A percentile compares a stretch with the other conserved stretches of the same genome.
phyloP scores from a whole-genome alignment of 2,113 vertebrate genomes.

The Sisor rabdophorus region DNA sequence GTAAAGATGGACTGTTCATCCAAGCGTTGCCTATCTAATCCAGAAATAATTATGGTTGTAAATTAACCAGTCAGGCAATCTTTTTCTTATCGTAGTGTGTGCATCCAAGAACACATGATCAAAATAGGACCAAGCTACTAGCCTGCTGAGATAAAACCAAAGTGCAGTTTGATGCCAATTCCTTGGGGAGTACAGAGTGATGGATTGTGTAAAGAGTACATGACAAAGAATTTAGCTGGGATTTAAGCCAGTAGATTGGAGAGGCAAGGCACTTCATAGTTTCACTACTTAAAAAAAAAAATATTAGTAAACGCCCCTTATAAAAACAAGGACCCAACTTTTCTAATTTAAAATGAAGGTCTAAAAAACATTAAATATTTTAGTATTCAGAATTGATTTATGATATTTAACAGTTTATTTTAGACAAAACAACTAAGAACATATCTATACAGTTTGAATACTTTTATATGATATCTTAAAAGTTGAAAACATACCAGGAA shows the following conservation, averaged over 20 bases:
- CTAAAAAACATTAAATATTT: neutral
- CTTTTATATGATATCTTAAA: neutral
- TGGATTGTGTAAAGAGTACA: neutral
- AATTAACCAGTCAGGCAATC: neutral
- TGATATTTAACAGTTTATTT: neutral
- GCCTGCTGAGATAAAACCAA: neutral
- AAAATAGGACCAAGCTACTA: neutral
- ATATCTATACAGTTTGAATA: neutral
- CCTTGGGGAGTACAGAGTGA: neutral
- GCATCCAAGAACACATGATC: neutral
- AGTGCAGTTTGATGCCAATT: neutral
- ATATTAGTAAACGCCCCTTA: neutral
- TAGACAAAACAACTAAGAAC: neutral
- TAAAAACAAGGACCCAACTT: neutral
- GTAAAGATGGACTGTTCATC: neutral
- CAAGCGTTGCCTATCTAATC: neutral
- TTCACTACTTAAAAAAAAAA: neutral
- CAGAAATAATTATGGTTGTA: neutral
- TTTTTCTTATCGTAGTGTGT: neutral
- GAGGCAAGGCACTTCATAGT: slow-evolving; percentile 33
- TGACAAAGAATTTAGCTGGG: neutral
- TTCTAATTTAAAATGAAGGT: neutral
- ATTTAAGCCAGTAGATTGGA: neutral
- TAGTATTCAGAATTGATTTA: neutral
- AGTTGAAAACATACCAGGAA: neutral